Conservation (phyloP, 35 echinoderm and acorn worm genomes). For the Stichopus chloronotus region DNA sequence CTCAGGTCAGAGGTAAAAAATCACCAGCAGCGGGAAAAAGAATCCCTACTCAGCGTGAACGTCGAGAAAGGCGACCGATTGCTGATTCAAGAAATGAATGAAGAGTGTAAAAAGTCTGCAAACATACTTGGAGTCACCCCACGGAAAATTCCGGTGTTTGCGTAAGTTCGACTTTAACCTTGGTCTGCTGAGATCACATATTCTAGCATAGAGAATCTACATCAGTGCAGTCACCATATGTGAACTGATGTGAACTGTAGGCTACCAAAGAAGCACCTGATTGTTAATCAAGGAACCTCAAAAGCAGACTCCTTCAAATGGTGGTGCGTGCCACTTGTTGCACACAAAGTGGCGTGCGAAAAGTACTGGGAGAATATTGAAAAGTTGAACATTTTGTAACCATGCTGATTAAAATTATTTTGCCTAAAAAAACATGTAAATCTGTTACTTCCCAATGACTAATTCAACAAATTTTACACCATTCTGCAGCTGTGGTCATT, state of each 20-base stretch:
- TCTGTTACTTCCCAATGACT: no score
- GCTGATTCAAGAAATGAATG: slow-evolving; percentile 79
- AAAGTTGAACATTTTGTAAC: no score
- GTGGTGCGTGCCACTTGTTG: no score
- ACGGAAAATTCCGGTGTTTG: slow-evolving; percentile 55
- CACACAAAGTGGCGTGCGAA: no score
- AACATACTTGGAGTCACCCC: slow-evolving; percentile 61
- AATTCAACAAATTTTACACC: no score
- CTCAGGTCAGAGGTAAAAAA: slow-evolving; percentile 83
- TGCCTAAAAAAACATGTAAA: no score
- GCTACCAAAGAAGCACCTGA: neutral
- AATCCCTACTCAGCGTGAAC: slow-evolving; percentile 41
- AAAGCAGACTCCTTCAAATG: no score
- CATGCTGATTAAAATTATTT: no score
- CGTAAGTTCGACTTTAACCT: slow-evolving; percentile 32
- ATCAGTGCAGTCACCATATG: neutral
- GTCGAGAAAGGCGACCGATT: slow-evolving; percentile 59
- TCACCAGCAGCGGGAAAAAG: slow-evolving; percentile 69
- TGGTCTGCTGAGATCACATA: neutral
- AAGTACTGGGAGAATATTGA: no score
- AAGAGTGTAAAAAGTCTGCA: slow-evolving; percentile 84
- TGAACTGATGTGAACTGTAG: neutral
- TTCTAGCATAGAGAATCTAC: neutral
- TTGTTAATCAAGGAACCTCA: no score
- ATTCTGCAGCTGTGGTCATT: no score